Percentiles rank a stretch among this genome's conserved stretches.
These are phyloP conservation scores for Pedetes capensis DNA, from an alignment of 2,113 vertebrate species.

Conservation along the genomic window DNA sequence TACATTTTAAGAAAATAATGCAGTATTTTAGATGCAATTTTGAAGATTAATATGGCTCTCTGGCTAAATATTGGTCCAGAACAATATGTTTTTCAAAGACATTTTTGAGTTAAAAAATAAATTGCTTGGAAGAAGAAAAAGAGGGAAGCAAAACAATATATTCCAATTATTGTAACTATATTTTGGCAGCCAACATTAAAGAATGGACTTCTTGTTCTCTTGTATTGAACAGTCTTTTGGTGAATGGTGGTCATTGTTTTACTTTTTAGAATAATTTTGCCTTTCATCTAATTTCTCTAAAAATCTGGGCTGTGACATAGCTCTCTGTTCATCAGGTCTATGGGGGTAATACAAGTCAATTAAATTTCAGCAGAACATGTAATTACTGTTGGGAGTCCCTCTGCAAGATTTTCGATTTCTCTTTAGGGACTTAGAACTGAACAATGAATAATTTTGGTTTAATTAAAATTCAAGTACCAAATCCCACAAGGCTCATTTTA, in stretches of 20 bases:
- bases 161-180: neutral
- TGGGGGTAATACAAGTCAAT: conserved; percentile 64
- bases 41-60: neutral
- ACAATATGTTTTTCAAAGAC: neutral
- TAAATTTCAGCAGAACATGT: conserved; percentile 66
- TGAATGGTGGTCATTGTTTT: neutral
- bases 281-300: conserved; percentile 35
- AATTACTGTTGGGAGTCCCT: conserved; percentile 58
- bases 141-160: neutral
- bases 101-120: neutral
- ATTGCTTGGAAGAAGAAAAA: neutral
- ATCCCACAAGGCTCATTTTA: conserved; percentile 56
- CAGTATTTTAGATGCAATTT: neutral
- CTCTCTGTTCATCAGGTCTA: conserved; percentile 57
- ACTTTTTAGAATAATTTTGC: conserved; percentile 16
- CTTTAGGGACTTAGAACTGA: conserved; percentile 66
- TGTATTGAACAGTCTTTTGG: neutral
- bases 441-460: conserved; percentile 70
- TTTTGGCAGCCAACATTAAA: neutral
- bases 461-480: conserved; percentile 75
- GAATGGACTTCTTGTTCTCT: neutral
- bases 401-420: conserved; percentile 54
- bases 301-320: neutral
- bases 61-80: neutral
- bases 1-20: neutral